A percentile compares a stretch with the other conserved stretches of the same genome.
These are phyloP conservation scores for Athene cunicularia DNA, from an alignment of 2,113 vertebrate species.

Conservation along the genomic window DNA sequence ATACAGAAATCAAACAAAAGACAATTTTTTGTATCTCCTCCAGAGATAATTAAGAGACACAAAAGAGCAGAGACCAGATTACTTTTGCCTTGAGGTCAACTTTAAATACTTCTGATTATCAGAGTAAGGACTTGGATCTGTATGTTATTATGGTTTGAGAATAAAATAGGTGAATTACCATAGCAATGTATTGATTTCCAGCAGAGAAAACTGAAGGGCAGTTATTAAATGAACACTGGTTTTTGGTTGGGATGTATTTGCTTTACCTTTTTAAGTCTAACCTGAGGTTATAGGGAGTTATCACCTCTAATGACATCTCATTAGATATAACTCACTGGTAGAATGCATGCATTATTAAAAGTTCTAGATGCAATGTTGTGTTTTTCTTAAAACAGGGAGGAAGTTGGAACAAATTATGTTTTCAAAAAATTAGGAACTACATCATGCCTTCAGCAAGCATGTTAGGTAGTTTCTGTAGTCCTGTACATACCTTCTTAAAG, in stretches of 20 bases:
- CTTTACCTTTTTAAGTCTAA: constrained; percentile 13
- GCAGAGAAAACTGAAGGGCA: not conserved
- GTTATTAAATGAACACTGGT: not conserved
- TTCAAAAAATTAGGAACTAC: not conserved
- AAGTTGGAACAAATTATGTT: not conserved
- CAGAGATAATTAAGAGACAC: constrained; percentile 26
- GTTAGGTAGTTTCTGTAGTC: not conserved
- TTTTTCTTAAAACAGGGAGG: not conserved
- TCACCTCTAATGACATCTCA: not conserved
- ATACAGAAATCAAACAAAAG: not conserved
- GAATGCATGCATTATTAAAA: not conserved
- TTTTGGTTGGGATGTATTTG: not conserved
- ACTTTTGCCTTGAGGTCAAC: constrained; percentile 25
- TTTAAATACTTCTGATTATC: constrained; percentile 50
- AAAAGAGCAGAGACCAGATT: not conserved
- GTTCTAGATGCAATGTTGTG: not conserved
- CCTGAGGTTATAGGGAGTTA: not conserved
- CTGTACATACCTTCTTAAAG: not conserved
- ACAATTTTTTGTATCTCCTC: not conserved
- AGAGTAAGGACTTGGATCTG: not conserved
- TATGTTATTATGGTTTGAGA: not conserved
- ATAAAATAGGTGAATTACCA: constrained; percentile 20
- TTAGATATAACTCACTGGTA: not conserved
- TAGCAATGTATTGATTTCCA: constrained; percentile 7
- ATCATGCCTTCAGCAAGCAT: not conserved